Conservation (phyloP, 2,797 vertebrate species). For the Centroberyx gerrardi region DNA sequence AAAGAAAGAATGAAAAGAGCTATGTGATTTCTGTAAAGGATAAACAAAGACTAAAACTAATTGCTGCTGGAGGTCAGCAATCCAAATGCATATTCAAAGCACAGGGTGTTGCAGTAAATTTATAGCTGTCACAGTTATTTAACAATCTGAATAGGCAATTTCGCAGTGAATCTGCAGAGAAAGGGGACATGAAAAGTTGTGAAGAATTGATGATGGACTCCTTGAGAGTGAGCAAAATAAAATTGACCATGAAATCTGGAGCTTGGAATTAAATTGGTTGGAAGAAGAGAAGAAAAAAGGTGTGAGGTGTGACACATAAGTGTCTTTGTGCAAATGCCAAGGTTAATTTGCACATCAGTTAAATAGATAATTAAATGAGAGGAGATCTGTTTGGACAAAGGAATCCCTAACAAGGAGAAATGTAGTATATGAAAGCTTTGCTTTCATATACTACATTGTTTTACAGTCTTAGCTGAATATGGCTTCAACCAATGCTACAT, state of each 20-base stretch:
- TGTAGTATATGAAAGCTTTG: slow-evolving; percentile 67
- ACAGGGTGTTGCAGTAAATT: slow-evolving; percentile 76
- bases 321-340: slow-evolving; percentile 83
- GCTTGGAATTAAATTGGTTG: slow-evolving; percentile 86
- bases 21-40: slow-evolving; percentile 76
- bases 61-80: slow-evolving; percentile 87
- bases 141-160: slow-evolving; percentile 87
- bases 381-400: slow-evolving; percentile 77
- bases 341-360: slow-evolving; percentile 86
- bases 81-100: slow-evolving; percentile 82
- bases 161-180: slow-evolving; percentile 84
- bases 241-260: slow-evolving; percentile 90
- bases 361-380: slow-evolving; percentile 83
- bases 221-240: slow-evolving; percentile 86
- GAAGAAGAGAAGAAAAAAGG: slow-evolving; percentile 77
- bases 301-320: slow-evolving; percentile 73
- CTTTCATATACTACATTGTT: no score
- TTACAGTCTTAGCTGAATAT: slow-evolving; percentile 45
- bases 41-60: slow-evolving; percentile 87
- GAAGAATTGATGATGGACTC: slow-evolving; percentile 88
- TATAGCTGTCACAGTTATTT: slow-evolving; percentile 86
- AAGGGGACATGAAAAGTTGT: slow-evolving; percentile 87
- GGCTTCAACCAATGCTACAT: slow-evolving; percentile 52
- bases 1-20: slow-evolving; percentile 64
- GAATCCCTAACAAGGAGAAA: slow-evolving; percentile 68